Base-by-base conservation (phyloP, 2,113 vertebrate species). In the Hiodon alosoides region DNA sequence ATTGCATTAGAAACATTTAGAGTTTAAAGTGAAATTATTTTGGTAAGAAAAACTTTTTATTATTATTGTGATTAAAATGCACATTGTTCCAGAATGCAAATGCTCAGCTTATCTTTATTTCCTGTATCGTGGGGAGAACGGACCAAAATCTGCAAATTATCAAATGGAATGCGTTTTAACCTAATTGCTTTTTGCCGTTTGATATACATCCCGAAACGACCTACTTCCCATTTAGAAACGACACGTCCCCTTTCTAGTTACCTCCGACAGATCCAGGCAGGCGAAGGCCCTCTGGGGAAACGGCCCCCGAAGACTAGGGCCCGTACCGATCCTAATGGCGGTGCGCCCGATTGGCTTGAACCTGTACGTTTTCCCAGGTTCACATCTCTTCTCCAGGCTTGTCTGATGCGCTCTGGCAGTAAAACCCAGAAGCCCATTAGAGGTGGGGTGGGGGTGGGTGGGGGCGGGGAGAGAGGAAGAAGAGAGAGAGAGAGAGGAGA, bases 61-160 rank as follows among this genome's bases (percentile, higher is more conserved):
- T 14, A n/a, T 66, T 68, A 67, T 67, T 58, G 59, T 57, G 68
- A 74, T 74, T 74, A 52, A 68, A 68, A 68, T 68, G 64, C 53
- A 16, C 2, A 5, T 46, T 53, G 71, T 47, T 61, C 46, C 48
- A n/a, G 14, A 59, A 51, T 58, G 0, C 14, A 62, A 31, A 62
- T 48, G 5, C 64, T 67, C 7, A 55, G 53, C 64, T 68, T 75
- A 10, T 67, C 72, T 67, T 5, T 11, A 3, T 65, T 47, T 67
- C 17, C 73, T 8, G 58, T 48, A 74, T 74, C 8, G 54, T 47
- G 7, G 31, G 11, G 46, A 48, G 31, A 68, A 7, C 3, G 54
- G 73, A 75, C 68, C 14, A 54, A 6, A 66, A 67, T 58, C 51
- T 16, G 61, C 48, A 11, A 65, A 14, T 66, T 9, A 54, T 66